These are phyloP conservation scores for Drosophila bipectinata DNA, from an alignment of 1,140 invertebrate species.

Conservation along the genomic window DNA sequence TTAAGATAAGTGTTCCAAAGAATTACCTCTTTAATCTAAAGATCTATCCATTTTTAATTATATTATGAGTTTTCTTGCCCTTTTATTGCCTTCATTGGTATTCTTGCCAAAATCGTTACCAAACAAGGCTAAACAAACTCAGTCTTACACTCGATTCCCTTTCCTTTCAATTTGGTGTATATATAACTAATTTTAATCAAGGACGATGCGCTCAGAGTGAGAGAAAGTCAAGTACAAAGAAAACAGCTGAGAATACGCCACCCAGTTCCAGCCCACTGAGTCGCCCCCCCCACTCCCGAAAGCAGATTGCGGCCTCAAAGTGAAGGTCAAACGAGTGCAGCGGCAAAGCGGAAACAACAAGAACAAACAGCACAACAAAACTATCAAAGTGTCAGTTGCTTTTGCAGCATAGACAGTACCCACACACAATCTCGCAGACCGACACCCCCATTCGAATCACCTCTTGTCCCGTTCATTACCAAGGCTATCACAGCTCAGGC, in stretches of 20 bases:
- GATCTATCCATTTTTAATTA: too few species aligned
- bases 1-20: not conserved
- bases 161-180: constrained; percentile 1
- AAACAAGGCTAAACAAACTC: not conserved
- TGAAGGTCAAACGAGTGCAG: constrained; percentile 75
- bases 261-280: constrained; percentile 13
- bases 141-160: not conserved
- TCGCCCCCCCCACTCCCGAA: not conserved
- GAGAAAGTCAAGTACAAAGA: constrained; percentile 65
- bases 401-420: constrained; percentile 57
- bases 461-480: constrained; percentile 56
- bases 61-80: too few species aligned
- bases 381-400: constrained; percentile 58
- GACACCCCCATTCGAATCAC: constrained; percentile 6
- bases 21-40: not conserved
- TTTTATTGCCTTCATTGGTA: not conserved
- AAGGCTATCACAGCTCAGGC: constrained; percentile 43
- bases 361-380: constrained; percentile 56
- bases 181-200: constrained; percentile 74
- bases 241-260: constrained; percentile 52
- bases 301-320: constrained; percentile 51
- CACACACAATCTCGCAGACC: constrained; percentile 11
- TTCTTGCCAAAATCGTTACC: not conserved
- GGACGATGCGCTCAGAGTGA: constrained; percentile 35
- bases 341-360: constrained; percentile 48